Evolutionary conservation across 2,113 vertebrate genomes (phyloP), one percentile per base, ranked within the genome.

Genomic region (Blennius ocellaris): DNA sequence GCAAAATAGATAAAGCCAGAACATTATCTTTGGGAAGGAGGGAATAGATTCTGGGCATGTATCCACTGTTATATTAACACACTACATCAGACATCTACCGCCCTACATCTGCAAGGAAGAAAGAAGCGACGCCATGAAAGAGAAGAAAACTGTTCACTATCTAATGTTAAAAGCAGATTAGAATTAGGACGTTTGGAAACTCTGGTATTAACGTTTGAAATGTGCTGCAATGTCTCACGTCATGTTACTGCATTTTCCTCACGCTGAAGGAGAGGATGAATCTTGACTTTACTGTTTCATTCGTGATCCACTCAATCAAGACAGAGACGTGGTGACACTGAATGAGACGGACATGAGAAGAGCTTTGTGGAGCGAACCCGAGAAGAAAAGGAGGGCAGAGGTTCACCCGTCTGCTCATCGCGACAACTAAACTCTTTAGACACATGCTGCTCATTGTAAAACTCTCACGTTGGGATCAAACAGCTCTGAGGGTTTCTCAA

Each of bases 41-140:
- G 36, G 54, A 17, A n/a, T 3, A 21, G 50, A 41, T 43, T 45
- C 54, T 36, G 41, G 55, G 55, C 48, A 9, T 45, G 14, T 17
- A 76, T 36, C 48, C 49, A 48, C 39, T 2, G 12, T 45, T 47
- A 39, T 53, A 53, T 68, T 68, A 48, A 66, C 8, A 6, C 52
- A 21, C 38, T 52, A 45, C 9, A 50, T 50, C 37, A 36, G 16
- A 1, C 8, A 14, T 36, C 11, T 3, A 16, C 37, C 51, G 21
- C 30, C 5, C 11, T 12, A 0, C 10, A 47, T 30, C 53, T 52
- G 15, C 47, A n/a, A n/a, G 21, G 21, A 30, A 30, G 21, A 30
- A 30, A 48, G 11, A 15, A 15, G 15, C n/a, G 7, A 43, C 3
- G 5, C 7, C 41, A 43, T 8, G 41, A 47, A 47, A 47, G 5